Base-by-base conservation (phyloP, 64 coral and sea anemone species). In the Porites australiensis region DNA sequence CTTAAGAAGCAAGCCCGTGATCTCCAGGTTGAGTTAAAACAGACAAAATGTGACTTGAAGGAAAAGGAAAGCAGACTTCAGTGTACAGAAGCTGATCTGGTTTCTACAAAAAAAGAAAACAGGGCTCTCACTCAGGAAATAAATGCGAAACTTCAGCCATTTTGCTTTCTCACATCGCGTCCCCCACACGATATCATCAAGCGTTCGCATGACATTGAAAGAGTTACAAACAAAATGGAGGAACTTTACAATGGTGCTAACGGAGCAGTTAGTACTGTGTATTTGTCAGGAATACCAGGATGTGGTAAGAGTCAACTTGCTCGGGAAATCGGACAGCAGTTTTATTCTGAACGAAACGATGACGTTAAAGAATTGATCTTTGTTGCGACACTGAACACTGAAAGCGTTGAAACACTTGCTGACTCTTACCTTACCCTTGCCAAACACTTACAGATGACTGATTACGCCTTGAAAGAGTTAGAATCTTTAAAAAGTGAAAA, bases 281-380 rank as follows among this genome's bases (percentile, higher is more conserved):
- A 86, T 86, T 48, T 92, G 9, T 92, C 90, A 52, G 90, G 90
- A 16, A 92, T 77, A 22, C 90, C 90, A 14, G 90, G 90, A 47
- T 85, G 70, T 64, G 90, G 90, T 9, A 92, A 92, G 64, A 85
- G 66, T 63, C 64, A 85, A 63, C 23, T 92, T 16, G 90, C 90
- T 12, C 72, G 90, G 10, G 69, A 85, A 64, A 22, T 86, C 16
- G 68, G 70, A 64, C 19, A 86, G 51, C 13, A 82, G 14, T 64
- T 76, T 22, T 86, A 60, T 15, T 23, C 19, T 16, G 8, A 0
- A 14, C 14, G 6, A 16, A 27, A 19, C 3, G 18, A 9, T 57
- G 53, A 80, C 57, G 7, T 19, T 14, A 22, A 58, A 82, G 21
- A 43, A 18, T 45, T 82, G 4, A 76, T 15, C 16, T 76, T 76